Conservation (phyloP, 1,140 invertebrate genomes). For the Bombus affinis region DNA sequence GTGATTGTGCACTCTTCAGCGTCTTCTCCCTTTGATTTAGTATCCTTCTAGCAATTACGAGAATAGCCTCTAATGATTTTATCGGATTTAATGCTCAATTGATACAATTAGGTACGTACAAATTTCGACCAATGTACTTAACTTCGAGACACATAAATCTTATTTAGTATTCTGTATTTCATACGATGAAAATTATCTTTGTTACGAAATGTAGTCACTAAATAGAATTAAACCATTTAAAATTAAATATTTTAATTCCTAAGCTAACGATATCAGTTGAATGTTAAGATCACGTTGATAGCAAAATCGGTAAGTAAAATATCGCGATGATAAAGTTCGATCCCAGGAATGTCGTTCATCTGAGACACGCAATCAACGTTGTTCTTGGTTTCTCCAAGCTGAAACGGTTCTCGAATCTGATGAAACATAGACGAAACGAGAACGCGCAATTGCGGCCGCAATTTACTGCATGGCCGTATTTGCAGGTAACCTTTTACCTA, state of each 20-base stretch:
- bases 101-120: neutral
- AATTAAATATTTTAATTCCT: too few relatives aligned
- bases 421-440: slow-evolving; percentile 18
- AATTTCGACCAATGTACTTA: too few relatives aligned
- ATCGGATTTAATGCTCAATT: slow-evolving; percentile 42
- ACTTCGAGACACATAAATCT: neutral
- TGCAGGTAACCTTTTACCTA: neutral
- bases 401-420: neutral
- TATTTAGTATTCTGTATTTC: neutral
- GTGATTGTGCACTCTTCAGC: slow-evolving; percentile 48
- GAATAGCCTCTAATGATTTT: slow-evolving; percentile 41
- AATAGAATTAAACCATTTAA: too few relatives aligned
- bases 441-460: neutral
- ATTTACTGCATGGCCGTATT: neutral
- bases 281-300: neutral
- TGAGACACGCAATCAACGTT: slow-evolving; percentile 1
- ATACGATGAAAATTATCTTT: neutral
- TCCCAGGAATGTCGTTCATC: slow-evolving; percentile 13
- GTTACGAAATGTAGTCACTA: too few relatives aligned
- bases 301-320: slow-evolving; percentile 9
- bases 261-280: too few relatives aligned
- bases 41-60: slow-evolving; percentile 43
- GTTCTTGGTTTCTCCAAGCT: neutral
- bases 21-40: neutral
- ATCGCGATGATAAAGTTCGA: slow-evolving; percentile 44